Evolutionary conservation across 2,888 invertebrate species (phyloP).

Genomic region (Eubasilissa splendida): DNA sequence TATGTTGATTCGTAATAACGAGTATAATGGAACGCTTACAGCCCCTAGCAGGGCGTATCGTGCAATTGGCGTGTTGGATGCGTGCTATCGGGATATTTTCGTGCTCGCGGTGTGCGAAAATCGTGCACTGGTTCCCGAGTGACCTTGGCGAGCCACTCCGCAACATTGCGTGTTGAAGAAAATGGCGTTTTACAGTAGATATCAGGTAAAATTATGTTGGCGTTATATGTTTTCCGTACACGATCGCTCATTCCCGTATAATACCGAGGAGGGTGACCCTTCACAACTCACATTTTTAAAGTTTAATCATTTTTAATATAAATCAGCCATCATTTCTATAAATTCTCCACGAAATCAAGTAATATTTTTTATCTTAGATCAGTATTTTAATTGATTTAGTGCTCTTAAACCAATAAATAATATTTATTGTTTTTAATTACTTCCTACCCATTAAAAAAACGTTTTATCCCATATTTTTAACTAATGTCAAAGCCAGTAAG

Average conservation of each 20-base stretch:
- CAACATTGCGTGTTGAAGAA: conserved; percentile 27
- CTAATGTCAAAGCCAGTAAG: no score
- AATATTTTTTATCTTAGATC: no score
- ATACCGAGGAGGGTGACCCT: not conserved
- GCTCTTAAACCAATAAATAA: no score
- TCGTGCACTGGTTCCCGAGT: conserved; percentile 1
- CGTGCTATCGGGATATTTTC: conserved; percentile 20
- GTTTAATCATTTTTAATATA: no score
- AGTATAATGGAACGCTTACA: conserved; percentile 4
- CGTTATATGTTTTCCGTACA: not conserved
- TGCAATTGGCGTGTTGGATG: conserved; percentile 21
- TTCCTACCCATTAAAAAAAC: no score
- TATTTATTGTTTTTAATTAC: no score
- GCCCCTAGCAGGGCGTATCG: conserved; percentile 3
- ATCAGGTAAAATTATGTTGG: conserved; percentile 5
- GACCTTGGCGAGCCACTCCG: conserved; percentile 30
- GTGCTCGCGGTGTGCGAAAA: conserved; percentile 13
- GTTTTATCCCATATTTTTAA: no score
- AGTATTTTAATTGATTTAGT: no score
- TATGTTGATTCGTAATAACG: not conserved
- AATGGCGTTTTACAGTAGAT: conserved; percentile 4
- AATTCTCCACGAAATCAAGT: no score
- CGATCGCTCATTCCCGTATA: not conserved
- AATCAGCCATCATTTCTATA: no score
- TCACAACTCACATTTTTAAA: no score